Percentiles rank a stretch among this genome's conserved stretches.
phyloP scores from a whole-genome alignment of 2,113 vertebrate species.

The Pluvialis apricaria region DNA sequence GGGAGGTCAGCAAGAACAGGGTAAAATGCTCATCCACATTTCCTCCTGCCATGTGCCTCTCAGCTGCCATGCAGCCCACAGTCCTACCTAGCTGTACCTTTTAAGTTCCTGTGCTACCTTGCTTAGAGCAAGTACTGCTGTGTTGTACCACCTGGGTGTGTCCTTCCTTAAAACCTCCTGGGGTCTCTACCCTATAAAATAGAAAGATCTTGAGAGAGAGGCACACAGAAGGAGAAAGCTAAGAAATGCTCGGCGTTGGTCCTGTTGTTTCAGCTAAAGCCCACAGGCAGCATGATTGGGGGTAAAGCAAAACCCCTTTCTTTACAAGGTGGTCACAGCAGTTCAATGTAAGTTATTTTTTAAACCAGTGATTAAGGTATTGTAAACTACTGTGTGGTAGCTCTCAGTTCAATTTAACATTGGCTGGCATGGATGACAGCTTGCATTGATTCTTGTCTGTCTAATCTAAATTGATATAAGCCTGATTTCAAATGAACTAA shows the following conservation, averaged over 20 bases:
- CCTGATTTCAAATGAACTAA: conserved; percentile 19
- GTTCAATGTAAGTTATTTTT: neutral
- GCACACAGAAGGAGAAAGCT: neutral
- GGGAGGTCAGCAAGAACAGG: neutral
- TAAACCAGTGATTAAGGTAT: neutral
- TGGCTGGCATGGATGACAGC: neutral
- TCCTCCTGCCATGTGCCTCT: neutral
- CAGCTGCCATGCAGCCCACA: neutral
- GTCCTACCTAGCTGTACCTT: neutral
- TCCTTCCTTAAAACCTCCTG: neutral
- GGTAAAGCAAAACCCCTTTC: neutral
- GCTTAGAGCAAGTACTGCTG: neutral
- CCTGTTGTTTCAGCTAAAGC: neutral
- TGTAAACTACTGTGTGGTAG: neutral
- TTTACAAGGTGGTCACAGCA: neutral
- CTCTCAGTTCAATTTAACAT: neutral
- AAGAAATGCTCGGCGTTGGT: neutral
- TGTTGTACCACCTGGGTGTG: neutral
- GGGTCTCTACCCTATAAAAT: neutral
- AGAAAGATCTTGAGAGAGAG: neutral
- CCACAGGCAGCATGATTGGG: neutral
- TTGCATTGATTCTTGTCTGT: conserved; percentile 23
- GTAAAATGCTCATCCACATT: neutral
- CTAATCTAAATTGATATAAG: conserved; percentile 29
- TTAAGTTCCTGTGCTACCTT: neutral